A percentile compares a stretch with the other conserved stretches of the same genome.
These are phyloP conservation scores for Sarcophilus harrisii DNA, from an alignment of 2,797 vertebrate species.

Conservation along the genomic window DNA sequence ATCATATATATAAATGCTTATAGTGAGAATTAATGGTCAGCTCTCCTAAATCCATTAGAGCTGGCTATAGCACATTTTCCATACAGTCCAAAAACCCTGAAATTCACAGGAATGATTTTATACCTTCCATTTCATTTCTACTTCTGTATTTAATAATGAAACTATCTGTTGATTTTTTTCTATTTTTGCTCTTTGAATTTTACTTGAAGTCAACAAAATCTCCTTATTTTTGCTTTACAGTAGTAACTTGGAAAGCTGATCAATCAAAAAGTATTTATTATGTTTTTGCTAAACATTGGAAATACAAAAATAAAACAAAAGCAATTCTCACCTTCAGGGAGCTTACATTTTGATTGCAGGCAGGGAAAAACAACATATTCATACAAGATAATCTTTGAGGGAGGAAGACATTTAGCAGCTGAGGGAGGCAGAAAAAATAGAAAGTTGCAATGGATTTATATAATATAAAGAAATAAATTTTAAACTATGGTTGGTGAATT, in stretches of 20 bases:
- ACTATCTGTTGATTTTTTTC: neutral
- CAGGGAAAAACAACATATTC: neutral
- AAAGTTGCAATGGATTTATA: neutral
- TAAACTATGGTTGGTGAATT: neutral
- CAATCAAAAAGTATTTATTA: neutral
- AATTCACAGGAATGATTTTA: neutral
- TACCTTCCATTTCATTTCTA: conserved; percentile 22
- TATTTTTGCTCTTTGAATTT: neutral
- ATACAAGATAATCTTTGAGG: neutral
- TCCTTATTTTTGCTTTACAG: neutral
- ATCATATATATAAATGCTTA: neutral
- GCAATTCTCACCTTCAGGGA: neutral
- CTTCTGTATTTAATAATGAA: neutral
- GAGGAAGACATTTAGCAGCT: neutral
- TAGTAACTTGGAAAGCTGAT: neutral
- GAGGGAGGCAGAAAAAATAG: neutral
- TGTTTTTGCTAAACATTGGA: neutral
- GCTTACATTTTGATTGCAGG: neutral
- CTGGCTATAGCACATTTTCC: neutral
- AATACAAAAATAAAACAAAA: neutral
- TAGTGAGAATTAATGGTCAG: neutral
- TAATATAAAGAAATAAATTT: neutral
- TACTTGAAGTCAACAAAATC: neutral
- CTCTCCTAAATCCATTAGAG: neutral
- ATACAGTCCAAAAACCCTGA: neutral